phyloP scores from a whole-genome alignment of 2,113 vertebrate genomes.

The Beaufortia kweichowensis region DNA sequence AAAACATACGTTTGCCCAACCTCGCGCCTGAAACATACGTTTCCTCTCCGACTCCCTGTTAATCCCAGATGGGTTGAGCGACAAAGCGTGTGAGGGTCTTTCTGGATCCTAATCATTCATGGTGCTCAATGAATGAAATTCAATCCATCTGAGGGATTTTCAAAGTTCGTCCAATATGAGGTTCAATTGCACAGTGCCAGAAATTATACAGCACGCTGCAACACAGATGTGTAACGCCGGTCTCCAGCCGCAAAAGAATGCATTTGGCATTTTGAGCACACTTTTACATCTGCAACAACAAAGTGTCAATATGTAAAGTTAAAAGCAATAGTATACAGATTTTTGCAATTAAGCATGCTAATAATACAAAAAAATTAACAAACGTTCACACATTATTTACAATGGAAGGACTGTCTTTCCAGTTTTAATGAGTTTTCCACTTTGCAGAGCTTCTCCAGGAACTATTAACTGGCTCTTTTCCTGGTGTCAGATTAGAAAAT shows the following conservation, averaged over 20 bases:
- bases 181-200: neutral
- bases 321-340: no score
- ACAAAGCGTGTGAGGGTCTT: constrained; percentile 36
- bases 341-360: neutral
- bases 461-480: constrained; percentile 58
- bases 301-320: neutral
- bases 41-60: constrained; percentile 29
- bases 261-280: neutral
- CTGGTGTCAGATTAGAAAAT: constrained; percentile 64
- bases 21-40: neutral
- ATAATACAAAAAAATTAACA: constrained; percentile 20
- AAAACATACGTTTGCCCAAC: constrained; percentile 44
- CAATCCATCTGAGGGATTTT: constrained; percentile 28
- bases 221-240: constrained; percentile 15
- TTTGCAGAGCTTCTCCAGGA: constrained; percentile 52
- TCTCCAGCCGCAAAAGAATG: neutral
- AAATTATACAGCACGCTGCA: neutral
- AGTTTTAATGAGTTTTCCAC: constrained; percentile 59
- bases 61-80: constrained; percentile 41
- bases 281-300: neutral
- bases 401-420: constrained; percentile 61
- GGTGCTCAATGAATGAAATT: constrained; percentile 30
- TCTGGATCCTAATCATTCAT: constrained; percentile 41
- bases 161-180: constrained; percentile 20
- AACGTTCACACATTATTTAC: constrained; percentile 57